Base-by-base conservation (phyloP, 2,888 invertebrate genomes). In the Pyrochroa serraticornis region DNA sequence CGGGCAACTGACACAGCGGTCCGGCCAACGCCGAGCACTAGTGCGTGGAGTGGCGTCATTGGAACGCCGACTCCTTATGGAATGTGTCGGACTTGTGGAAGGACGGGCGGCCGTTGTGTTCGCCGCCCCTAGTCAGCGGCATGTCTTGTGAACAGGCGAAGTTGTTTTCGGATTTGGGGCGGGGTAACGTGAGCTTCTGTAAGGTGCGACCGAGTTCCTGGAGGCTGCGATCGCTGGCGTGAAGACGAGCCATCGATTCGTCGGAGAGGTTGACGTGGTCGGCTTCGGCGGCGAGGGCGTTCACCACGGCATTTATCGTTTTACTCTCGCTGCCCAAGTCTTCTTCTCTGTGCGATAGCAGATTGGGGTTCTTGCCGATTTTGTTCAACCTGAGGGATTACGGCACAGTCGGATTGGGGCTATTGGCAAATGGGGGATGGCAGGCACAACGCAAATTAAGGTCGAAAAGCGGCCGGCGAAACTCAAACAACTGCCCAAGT, bases 331-430 rank as follows among this genome's bases (percentile, higher is more conserved):
- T 85, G 39, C 85, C 85, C 53, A 85, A 81, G 75, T 86, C 86
- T 74, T 86, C 85, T 74, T 89, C 89, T 62, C 91, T 85, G 75
- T 93, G 91, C 72, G 90, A 87, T 75, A 95, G 92, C 73, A 95
- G 85, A 80, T 93, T 94, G 49, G 97, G 97, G 82, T 97, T 97
- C 83, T 97, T 97, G 70, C 97, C 97, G 79, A 97, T 97, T 84
- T 97, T 98, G 83, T 97, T 97, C 73, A 97, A 71, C 79, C 80
- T 80, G 68, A 54, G 46, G 41, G 46, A 53, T 31, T 38, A 22
- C n/a, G n/a, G 12, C 38, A 8, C 31, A 32, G 45, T 22, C 22
- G 22, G 46, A 53, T 46, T 52, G 33, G 30, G 45, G 22, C n/a
- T 46, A 14, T 10, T 31, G 22, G 13, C 30, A 35, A 7, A 12